Evolutionary conservation across 2,888 invertebrate species (phyloP), one percentile per base, ranked within the genome.

Genomic region (Lithodes maja): DNA sequence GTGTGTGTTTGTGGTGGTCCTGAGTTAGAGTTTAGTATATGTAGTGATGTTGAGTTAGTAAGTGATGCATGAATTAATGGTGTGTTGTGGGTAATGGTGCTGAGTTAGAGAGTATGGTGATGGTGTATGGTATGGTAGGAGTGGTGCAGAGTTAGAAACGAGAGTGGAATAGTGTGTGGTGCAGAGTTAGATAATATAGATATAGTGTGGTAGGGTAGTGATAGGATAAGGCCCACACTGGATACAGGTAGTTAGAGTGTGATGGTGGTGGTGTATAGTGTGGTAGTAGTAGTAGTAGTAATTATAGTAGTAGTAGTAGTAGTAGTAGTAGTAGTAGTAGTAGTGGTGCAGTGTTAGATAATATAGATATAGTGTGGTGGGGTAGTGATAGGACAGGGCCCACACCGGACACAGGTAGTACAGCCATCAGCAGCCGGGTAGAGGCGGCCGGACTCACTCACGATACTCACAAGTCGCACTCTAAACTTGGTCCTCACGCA

Each of bases 401-500:
- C 90, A 90, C 90, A 90, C 90, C 90, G 90, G 90, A 86, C 90
- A 86, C 86, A 90, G 90, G 90, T 83, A 87, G 87, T 80, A 87
- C 83, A 86, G 83, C 86, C 83, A 86, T 80, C 84, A 90, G 90
- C 86, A 90, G 86, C 89, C 85, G 85, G 85, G 89, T 82, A 85
- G 83, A 77, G 89, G 85, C 86, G 85, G 89, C 89, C 83, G 86
- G 90, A 86, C 86, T 90, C 87, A 85, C 90, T 84, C 90, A 85
- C 87, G 87, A 90, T 90, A 90, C 90, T 90, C 90, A 90, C 90
- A 90, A 90, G 90, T 85, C 83, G 86, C 90, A 90, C 90, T 90
- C 90, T 90, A 87, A 86, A 90, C 90, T 87, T 86, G 87, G 90
- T 90, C 90, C 90, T 90, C 90, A 90, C 86, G 90, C 90, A 90